Evolutionary conservation across 2,888 invertebrate species (phyloP).

Genomic region (Caenorhabditis sinica): DNA sequence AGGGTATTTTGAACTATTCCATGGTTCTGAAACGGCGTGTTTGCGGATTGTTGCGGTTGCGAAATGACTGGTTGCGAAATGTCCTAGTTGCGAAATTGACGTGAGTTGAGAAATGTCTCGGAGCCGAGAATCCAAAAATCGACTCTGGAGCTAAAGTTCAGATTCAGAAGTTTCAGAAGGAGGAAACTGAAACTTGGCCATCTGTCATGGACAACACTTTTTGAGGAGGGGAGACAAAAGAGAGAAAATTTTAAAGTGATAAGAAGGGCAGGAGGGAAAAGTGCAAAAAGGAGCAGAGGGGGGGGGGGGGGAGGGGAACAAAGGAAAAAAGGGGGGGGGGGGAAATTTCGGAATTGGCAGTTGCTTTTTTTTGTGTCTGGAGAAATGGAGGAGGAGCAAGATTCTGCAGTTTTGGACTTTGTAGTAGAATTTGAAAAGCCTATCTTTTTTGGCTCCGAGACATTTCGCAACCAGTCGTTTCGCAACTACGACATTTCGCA

Average conservation of each 20-base stretch:
- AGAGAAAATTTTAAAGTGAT: neutral
- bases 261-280: slow-evolving; percentile 28
- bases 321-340: neutral
- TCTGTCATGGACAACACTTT: slow-evolving; percentile 34
- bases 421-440: too few relatives aligned
- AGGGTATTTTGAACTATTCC: too few relatives aligned
- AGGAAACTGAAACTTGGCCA: slow-evolving; percentile 35
- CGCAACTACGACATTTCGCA: too few relatives aligned
- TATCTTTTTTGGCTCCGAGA: too few relatives aligned
- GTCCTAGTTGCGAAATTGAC: too few relatives aligned
- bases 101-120: too few relatives aligned
- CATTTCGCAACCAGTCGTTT: too few relatives aligned
- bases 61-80: too few relatives aligned
- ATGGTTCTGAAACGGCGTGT: too few relatives aligned
- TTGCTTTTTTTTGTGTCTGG: neutral
- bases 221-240: neutral
- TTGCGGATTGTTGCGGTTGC: too few relatives aligned
- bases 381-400: neutral
- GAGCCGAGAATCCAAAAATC: too few relatives aligned
- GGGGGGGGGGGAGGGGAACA: neutral
- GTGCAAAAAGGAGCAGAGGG: slow-evolving; percentile 22
- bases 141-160: slow-evolving; percentile 1
- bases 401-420: neutral
- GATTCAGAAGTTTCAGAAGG: too few relatives aligned
- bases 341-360: slow-evolving; percentile 1